Percentiles rank a stretch among this genome's conserved stretches.
These are phyloP conservation scores for Ostrea edulis DNA, from an alignment of 1,140 invertebrate species.

Conservation along the genomic window DNA sequence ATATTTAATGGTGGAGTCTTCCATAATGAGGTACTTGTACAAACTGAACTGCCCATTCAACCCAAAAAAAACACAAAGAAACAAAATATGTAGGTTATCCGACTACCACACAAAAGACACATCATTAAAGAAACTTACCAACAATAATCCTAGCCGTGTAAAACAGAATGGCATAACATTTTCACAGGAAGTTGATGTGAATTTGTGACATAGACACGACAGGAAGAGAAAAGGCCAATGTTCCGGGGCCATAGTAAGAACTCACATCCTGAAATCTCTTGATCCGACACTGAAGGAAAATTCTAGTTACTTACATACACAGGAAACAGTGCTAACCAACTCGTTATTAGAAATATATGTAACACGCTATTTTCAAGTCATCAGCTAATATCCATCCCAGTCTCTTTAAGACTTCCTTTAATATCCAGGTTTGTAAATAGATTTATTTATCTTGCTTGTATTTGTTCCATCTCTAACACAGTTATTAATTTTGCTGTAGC, in stretches of 20 bases:
- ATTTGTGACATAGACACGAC: background rate
- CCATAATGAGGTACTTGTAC: background rate
- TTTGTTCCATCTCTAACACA: too few species aligned
- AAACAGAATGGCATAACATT: background rate
- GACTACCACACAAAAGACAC: background rate
- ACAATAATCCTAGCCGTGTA: background rate
- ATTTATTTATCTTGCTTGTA: background rate
- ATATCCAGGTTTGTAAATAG: background rate
- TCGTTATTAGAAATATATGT: background rate
- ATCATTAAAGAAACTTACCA: background rate
- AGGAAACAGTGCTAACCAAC: slow-evolving; percentile 5
- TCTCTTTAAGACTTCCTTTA: background rate
- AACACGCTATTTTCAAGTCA: background rate
- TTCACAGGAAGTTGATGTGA: background rate
- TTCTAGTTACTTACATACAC: background rate
- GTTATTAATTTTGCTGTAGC: too few species aligned
- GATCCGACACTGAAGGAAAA: background rate
- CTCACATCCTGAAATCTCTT: slow-evolving; percentile 19
- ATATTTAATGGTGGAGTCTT: background rate
- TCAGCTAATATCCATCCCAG: background rate
- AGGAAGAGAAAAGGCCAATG: background rate
- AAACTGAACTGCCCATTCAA: background rate
- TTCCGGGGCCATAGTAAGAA: slow-evolving; percentile 22
- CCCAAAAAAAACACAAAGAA: background rate
- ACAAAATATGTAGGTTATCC: background rate